phyloP scores from a whole-genome alignment of 2,113 vertebrate species.

The Nyctibius bracteatus region DNA sequence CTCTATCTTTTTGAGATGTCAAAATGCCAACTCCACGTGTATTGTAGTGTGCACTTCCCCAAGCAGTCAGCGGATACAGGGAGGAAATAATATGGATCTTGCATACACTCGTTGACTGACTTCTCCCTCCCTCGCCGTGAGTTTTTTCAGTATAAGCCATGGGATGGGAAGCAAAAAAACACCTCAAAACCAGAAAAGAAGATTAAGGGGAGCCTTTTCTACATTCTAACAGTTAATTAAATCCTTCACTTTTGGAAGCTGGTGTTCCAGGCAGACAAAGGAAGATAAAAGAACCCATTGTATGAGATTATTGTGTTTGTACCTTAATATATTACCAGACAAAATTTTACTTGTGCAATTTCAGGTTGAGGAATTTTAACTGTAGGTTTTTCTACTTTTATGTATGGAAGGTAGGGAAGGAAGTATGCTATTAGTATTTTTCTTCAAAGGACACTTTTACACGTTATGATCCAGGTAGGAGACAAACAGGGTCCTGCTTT shows the following conservation, averaged over 20 bases:
- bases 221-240: slow-evolving; percentile 34
- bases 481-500: background rate
- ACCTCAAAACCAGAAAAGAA: background rate
- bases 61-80: background rate
- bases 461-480: slow-evolving; percentile 1
- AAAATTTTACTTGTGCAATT: slow-evolving; percentile 21
- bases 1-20: background rate
- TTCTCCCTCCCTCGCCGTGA: background rate
- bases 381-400: slow-evolving; percentile 23
- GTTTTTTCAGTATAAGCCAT: background rate
- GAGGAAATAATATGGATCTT: background rate
- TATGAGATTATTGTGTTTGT: background rate
- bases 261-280: slow-evolving; percentile 17
- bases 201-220: background rate
- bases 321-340: background rate
- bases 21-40: background rate
- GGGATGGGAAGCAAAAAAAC: background rate
- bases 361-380: background rate
- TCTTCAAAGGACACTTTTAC: slow-evolving; percentile 7
- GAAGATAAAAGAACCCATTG: background rate
- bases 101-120: background rate
- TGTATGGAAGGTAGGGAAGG: background rate
- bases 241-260: slow-evolving; percentile 10
- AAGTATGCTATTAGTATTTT: background rate
- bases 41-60: background rate